phyloP scores from a whole-genome alignment of 1,140 invertebrate species.

The Drusus annulatus region DNA sequence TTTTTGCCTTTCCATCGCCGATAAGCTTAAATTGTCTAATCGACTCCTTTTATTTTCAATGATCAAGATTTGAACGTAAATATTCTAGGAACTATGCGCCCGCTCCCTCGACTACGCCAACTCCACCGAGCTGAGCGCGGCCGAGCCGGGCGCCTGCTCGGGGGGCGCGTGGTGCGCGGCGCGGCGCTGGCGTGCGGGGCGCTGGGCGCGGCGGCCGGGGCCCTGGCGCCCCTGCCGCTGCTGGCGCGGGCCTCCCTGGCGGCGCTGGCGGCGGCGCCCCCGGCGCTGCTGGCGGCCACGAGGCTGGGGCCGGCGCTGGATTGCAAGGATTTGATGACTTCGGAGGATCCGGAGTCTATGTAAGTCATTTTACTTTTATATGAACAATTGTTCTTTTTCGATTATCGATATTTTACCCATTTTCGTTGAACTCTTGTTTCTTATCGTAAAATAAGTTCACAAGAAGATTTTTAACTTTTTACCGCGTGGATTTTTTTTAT shows the following conservation, averaged over 20 bases:
- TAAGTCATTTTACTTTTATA: neutral
- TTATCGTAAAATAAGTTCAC: too few relatives aligned
- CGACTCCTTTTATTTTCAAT: too few relatives aligned
- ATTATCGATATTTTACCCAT: too few relatives aligned
- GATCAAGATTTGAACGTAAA: too few relatives aligned
- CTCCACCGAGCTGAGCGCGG: neutral
- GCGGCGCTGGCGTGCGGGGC: constrained; percentile 33
- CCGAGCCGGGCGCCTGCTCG: neutral
- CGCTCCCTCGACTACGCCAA: neutral
- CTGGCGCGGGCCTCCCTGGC: constrained; percentile 34
- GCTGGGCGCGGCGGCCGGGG: constrained; percentile 44
- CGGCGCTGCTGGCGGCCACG: constrained; percentile 32
- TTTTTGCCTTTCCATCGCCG: too few relatives aligned
- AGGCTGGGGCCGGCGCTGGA: constrained; percentile 22
- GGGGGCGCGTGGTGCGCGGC: constrained; percentile 45
- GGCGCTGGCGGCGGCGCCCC: constrained; percentile 43
- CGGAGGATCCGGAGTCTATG: constrained; percentile 16
- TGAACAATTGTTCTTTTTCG: neutral
- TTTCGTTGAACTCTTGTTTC: too few relatives aligned
- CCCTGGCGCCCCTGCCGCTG: constrained; percentile 50
- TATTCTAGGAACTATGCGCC: constrained; percentile 9
- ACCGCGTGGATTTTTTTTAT: too few relatives aligned
- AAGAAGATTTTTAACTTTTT: too few relatives aligned
- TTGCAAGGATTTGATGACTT: constrained; percentile 30
- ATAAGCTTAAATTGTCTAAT: too few relatives aligned